Conservation (phyloP, 1,140 invertebrate genomes). For the Trachymyrmex septentrionalis region DNA sequence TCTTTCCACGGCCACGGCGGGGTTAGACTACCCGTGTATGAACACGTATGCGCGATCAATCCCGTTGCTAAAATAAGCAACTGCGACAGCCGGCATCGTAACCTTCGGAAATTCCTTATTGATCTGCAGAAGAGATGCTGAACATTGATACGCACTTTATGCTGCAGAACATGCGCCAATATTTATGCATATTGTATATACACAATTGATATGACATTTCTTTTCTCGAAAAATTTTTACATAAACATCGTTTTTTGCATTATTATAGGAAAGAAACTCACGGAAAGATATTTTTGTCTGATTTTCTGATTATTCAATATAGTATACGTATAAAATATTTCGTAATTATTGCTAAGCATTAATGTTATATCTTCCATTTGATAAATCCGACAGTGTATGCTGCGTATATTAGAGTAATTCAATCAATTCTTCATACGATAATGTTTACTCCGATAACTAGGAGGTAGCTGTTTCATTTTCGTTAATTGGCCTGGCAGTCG, state of each 20-base stretch:
- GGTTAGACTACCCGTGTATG: conserved; percentile 51
- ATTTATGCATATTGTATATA: neutral
- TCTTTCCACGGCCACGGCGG: conserved; percentile 53
- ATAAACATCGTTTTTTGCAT: neutral
- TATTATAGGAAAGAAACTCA: neutral
- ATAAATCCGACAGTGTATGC: neutral
- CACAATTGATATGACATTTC: neutral
- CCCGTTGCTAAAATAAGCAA: conserved; percentile 70
- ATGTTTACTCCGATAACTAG: conserved; percentile 14
- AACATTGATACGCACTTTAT: neutral
- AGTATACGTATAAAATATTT: neutral
- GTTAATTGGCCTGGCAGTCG: conserved; percentile 7
- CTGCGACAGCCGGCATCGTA: conserved; percentile 21
- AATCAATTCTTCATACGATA: conserved; percentile 27
- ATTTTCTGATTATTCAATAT: neutral
- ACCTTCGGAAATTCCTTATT: conserved; percentile 32
- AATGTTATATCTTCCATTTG: neutral
- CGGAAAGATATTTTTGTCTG: neutral
- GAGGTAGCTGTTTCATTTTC: neutral
- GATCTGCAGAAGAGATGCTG: neutral
- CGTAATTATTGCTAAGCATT: conserved; percentile 10
- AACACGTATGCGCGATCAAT: conserved; percentile 67
- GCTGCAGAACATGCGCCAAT: neutral
- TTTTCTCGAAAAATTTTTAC: neutral
- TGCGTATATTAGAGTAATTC: neutral